Percentiles rank a stretch among this genome's conserved stretches.
phyloP scores from a whole-genome alignment of 2,113 vertebrate genomes.

The Xenus cinereus region DNA sequence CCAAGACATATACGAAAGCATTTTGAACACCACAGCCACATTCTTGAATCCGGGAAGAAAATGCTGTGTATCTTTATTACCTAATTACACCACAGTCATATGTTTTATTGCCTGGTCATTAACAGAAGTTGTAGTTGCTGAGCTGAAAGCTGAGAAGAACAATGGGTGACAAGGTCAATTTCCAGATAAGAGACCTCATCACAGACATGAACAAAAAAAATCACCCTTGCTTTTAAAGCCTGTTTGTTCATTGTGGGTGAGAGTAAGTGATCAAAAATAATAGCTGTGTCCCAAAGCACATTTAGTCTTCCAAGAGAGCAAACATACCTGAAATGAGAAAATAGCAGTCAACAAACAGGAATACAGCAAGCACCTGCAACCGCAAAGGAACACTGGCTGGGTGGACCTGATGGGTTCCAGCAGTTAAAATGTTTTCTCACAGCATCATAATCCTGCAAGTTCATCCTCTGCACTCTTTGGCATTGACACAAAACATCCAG shows the following conservation, averaged over 20 bases:
- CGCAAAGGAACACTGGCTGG: background rate
- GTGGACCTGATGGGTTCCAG: background rate
- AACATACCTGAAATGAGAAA: conserved; percentile 8
- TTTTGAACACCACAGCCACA: background rate
- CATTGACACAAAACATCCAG: background rate
- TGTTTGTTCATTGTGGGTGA: background rate
- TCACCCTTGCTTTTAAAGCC: background rate
- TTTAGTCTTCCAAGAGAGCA: background rate
- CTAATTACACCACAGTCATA: background rate
- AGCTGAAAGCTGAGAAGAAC: background rate
- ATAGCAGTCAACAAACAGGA: background rate
- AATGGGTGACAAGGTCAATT: background rate
- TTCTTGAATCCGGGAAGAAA: background rate
- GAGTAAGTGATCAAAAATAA: conserved; percentile 2
- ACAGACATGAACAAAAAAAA: background rate
- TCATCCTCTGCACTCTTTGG: background rate
- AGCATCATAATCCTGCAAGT: background rate
- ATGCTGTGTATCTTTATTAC: background rate
- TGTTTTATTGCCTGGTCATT: background rate
- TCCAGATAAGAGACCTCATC: background rate
- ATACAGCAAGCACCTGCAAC: background rate
- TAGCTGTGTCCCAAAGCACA: background rate
- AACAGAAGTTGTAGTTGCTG: background rate
- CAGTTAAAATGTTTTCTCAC: background rate
- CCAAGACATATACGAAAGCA: background rate